Evolutionary conservation across 2,797 vertebrate species (phyloP).

Genomic region (Sternotherus odoratus): DNA sequence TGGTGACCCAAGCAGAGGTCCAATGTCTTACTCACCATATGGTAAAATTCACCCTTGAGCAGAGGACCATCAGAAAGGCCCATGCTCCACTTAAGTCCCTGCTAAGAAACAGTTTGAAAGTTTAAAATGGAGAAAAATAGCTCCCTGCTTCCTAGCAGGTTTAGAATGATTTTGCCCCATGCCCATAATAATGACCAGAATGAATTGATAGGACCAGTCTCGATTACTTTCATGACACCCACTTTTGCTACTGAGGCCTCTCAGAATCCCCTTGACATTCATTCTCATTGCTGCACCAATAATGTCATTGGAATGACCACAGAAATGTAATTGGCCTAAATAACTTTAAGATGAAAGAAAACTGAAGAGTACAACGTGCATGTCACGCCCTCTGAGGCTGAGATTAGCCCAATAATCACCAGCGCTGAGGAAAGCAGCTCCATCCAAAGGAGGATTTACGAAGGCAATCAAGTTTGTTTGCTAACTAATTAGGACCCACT

Average conservation of each 20-base stretch:
- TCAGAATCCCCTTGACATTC: not conserved
- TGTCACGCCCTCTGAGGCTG: not conserved
- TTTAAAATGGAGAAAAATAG: no score
- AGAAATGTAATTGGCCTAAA: not conserved
- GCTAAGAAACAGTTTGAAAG: no score
- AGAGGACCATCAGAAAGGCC: no score
- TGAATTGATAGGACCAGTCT: not conserved
- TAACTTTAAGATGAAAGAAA: slow-evolving; percentile 33
- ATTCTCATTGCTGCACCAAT: not conserved
- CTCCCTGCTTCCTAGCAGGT: no score
- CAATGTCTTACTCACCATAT: no score
- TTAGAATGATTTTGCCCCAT: no score
- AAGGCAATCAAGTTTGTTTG: not conserved
- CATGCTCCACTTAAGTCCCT: no score
- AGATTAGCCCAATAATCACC: not conserved
- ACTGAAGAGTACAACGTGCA: not conserved
- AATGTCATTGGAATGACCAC: not conserved
- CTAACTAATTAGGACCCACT: not conserved
- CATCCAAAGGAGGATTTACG: not conserved
- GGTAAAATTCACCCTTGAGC: no score
- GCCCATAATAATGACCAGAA: no score
- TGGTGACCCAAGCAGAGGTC: no score
- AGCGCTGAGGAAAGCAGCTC: slow-evolving; percentile 1
- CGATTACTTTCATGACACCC: not conserved
- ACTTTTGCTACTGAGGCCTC: not conserved